A percentile compares a stretch with the other conserved stretches of the same genome.
phyloP scores from a whole-genome alignment of 2,888 invertebrate genomes.

The Peribatodes rhomboidaria region DNA sequence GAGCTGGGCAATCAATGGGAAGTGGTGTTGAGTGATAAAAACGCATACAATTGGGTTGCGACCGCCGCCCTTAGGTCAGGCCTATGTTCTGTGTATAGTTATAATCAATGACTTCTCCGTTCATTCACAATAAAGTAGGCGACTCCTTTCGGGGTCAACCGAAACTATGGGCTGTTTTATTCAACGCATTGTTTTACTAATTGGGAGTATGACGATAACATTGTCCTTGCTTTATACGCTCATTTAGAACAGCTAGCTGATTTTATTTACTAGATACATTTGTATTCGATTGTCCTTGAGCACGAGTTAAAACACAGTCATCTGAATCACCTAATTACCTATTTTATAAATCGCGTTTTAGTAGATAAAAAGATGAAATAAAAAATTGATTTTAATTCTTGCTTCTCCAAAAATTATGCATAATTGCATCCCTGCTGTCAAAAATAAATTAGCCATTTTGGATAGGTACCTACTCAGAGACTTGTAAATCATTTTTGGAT shows the following conservation, averaged over 20 bases:
- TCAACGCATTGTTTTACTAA: slow-evolving; percentile 50
- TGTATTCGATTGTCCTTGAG: slow-evolving; percentile 12
- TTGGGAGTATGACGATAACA: slow-evolving; percentile 25
- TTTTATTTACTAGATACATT: slow-evolving; percentile 2
- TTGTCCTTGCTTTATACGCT: slow-evolving; percentile 33
- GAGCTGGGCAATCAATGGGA: slow-evolving; percentile 46
- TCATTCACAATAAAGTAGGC: slow-evolving; percentile 84
- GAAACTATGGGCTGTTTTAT: slow-evolving; percentile 62
- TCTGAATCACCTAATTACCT: background rate
- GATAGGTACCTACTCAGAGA: too few species aligned
- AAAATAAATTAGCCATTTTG: background rate
- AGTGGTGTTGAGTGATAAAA: slow-evolving; percentile 46
- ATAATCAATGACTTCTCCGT: slow-evolving; percentile 81
- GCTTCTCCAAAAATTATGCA: slow-evolving; percentile 1
- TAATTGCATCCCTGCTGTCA: slow-evolving; percentile 11
- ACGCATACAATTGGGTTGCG: slow-evolving; percentile 53
- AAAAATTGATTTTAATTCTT: slow-evolving; percentile 13
- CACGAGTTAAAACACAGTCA: background rate
- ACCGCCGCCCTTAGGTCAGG: slow-evolving; percentile 81
- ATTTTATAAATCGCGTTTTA: too few species aligned
- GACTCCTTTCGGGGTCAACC: slow-evolving; percentile 79
- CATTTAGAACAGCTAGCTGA: slow-evolving; percentile 13
- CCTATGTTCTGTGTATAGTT: slow-evolving; percentile 69
- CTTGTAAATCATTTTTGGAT: background rate
- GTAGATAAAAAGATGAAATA: background rate